phyloP scores from a whole-genome alignment of 2,888 invertebrate species.

The Trichogramma evanescens region DNA sequence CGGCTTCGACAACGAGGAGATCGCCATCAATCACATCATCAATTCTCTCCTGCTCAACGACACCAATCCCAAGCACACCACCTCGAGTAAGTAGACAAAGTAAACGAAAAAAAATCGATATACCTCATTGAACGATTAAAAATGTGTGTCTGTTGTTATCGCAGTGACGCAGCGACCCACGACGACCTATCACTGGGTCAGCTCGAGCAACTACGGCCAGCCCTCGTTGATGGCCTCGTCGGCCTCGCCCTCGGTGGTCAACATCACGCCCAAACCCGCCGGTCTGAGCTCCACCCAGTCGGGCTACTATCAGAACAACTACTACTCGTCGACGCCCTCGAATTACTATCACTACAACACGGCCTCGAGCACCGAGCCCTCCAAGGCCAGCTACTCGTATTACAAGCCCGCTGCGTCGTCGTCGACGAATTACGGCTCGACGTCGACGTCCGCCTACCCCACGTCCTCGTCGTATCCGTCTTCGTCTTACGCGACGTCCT shows the following conservation, averaged over 20 bases:
- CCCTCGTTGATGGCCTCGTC: slow-evolving; percentile 29
- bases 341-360: slow-evolving; percentile 39
- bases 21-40: slow-evolving; percentile 49
- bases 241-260: slow-evolving; percentile 36
- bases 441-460: slow-evolving; percentile 22
- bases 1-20: slow-evolving; percentile 39
- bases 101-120: no score
- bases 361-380: slow-evolving; percentile 24
- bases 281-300: slow-evolving; percentile 27
- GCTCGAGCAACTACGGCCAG: slow-evolving; percentile 26
- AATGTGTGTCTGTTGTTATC: background rate
- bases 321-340: slow-evolving; percentile 22
- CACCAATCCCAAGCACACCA: slow-evolving; percentile 28
- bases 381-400: slow-evolving; percentile 18
- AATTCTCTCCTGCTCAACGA: slow-evolving; percentile 45
- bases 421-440: slow-evolving; percentile 11
- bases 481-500: slow-evolving; percentile 20
- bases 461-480: slow-evolving; percentile 19
- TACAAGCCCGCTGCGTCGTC: slow-evolving; percentile 23
- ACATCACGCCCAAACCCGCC: slow-evolving; percentile 26
- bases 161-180: slow-evolving; percentile 19
- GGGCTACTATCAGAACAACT: slow-evolving; percentile 30
- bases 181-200: slow-evolving; percentile 39
- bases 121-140: background rate
- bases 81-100: slow-evolving; percentile 23